phyloP scores from a whole-genome alignment of 2,888 invertebrate genomes.

The Bhutanitis thaidina region DNA sequence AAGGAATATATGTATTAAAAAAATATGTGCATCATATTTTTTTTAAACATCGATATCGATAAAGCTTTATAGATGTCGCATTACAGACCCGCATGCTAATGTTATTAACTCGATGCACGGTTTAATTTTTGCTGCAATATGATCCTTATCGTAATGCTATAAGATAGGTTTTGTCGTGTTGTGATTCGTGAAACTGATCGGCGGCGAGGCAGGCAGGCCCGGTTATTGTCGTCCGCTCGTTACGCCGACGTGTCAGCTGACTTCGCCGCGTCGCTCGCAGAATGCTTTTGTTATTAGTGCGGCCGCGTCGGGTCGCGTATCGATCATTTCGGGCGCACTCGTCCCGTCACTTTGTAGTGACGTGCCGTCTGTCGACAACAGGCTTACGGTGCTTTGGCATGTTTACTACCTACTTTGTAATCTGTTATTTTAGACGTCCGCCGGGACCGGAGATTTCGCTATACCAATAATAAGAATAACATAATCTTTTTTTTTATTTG shows the following conservation, averaged over 20 bases:
- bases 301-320: background rate
- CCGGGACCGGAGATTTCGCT: too few relatives aligned
- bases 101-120: slow-evolving; percentile 41
- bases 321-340: slow-evolving; percentile 3
- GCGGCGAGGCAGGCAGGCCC: slow-evolving; percentile 15
- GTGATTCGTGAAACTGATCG: background rate
- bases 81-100: slow-evolving; percentile 54
- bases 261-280: slow-evolving; percentile 7
- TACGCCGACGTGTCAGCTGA: slow-evolving; percentile 16
- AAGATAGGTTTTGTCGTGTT: slow-evolving; percentile 9
- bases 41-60: slow-evolving; percentile 44
- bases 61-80: slow-evolving; percentile 31
- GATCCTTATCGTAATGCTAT: slow-evolving; percentile 30
- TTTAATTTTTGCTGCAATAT: slow-evolving; percentile 30
- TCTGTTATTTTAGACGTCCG: too few relatives aligned
- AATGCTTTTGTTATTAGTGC: slow-evolving; percentile 17
- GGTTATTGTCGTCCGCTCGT: slow-evolving; percentile 8
- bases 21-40: too few relatives aligned
- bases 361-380: background rate
- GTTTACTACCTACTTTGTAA: too few relatives aligned
- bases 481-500: too few relatives aligned
- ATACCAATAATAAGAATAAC: too few relatives aligned
- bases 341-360: slow-evolving; percentile 13
- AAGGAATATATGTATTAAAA: too few relatives aligned
- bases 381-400: too few relatives aligned